Conservation (phyloP, 37 sponge, comb jelly and placozoan genomes). For the Mnemiopsis leidyi region DNA sequence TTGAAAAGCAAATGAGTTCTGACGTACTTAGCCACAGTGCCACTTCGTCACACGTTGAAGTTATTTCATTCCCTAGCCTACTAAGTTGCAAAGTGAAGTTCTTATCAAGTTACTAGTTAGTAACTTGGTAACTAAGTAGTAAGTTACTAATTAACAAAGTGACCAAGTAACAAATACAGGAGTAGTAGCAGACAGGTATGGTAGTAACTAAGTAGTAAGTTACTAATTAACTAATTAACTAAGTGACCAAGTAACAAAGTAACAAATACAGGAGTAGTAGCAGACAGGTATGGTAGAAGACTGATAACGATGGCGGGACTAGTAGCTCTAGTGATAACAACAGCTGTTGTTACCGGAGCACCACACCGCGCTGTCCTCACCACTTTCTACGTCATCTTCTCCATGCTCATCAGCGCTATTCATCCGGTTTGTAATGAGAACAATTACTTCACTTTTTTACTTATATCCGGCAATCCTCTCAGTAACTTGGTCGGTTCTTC, state of each 20-base stretch:
- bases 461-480: too few relatives aligned
- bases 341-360: background rate
- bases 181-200: background rate
- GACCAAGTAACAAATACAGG: background rate
- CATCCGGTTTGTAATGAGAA: background rate
- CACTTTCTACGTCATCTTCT: conserved; percentile 28
- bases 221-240: background rate
- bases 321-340: background rate
- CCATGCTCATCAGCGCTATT: conserved; percentile 32
- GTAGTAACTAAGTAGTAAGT: background rate
- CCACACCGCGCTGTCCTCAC: background rate
- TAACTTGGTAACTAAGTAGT: background rate
- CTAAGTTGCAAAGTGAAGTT: too few relatives aligned
- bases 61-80: too few relatives aligned
- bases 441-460: too few relatives aligned
- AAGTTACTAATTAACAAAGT: background rate
- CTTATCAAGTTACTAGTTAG: background rate
- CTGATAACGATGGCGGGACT: background rate
- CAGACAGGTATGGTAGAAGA: conserved; percentile 44
- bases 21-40: too few relatives aligned
- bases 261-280: conserved; percentile 8
- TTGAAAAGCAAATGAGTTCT: too few relatives aligned
- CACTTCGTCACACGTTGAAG: too few relatives aligned
- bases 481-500: too few relatives aligned
- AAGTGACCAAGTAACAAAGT: too few relatives aligned